Conservation (phyloP, 2,113 vertebrate species). For the Dromas ardeola region DNA sequence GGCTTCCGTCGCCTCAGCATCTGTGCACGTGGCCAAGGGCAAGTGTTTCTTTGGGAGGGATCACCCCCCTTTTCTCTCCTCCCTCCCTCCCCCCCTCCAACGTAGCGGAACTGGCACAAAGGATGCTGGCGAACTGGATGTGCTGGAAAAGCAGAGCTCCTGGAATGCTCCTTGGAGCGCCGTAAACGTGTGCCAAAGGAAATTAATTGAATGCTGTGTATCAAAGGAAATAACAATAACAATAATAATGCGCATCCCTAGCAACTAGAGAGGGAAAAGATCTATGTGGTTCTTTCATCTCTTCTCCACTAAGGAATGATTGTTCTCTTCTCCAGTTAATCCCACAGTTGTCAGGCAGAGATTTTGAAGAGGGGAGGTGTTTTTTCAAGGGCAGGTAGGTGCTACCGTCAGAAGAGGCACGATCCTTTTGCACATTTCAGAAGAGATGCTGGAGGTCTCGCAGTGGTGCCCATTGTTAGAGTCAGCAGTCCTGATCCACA, state of each 20-base stretch:
- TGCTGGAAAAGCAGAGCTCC: background rate
- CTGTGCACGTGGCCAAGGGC: background rate
- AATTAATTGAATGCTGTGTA: constrained; percentile 60
- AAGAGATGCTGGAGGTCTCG: background rate
- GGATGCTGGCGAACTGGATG: background rate
- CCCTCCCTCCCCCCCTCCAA: accelerated
- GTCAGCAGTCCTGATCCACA: too few relatives aligned
- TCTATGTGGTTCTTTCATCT: background rate
- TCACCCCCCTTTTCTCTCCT: background rate
- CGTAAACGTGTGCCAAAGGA: constrained; percentile 17
- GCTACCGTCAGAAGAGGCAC: accelerated
- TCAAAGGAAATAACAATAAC: constrained; percentile 56
- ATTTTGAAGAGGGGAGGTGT: background rate
- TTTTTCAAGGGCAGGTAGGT: background rate
- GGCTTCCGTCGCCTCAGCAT: background rate
- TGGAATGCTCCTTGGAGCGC: background rate
- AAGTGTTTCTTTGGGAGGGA: background rate
- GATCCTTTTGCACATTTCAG: accelerated
- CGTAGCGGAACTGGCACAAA: background rate
- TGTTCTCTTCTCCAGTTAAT: background rate
- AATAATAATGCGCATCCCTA: constrained; percentile 26
- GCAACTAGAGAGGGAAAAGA: constrained; percentile 21
- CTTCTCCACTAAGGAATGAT: background rate
- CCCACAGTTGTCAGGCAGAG: background rate
- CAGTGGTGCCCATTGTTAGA: accelerated